phyloP scores from a whole-genome alignment of 2,888 invertebrate species.

The Heliconius hortense region DNA sequence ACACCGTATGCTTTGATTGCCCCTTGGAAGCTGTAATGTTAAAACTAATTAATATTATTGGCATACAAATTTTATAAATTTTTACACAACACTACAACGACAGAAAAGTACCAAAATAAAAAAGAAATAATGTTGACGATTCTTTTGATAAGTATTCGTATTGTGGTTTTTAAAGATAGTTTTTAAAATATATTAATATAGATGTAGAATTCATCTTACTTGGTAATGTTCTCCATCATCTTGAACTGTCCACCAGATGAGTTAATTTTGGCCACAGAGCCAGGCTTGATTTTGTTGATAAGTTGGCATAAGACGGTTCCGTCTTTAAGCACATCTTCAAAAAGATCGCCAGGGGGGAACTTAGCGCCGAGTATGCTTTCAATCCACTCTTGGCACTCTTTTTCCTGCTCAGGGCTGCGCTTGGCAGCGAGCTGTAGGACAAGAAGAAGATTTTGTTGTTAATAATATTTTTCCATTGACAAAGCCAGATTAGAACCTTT shows the following conservation, averaged over 20 bases:
- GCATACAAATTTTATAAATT: background rate
- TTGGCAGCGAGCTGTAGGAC: constrained; percentile 88
- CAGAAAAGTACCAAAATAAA: no score
- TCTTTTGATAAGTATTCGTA: no score
- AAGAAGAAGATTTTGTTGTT: constrained; percentile 19
- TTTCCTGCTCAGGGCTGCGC: constrained; percentile 90
- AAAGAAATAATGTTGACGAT: no score
- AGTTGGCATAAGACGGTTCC: constrained; percentile 96
- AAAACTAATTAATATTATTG: background rate
- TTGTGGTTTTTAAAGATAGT: no score
- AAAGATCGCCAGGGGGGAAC: constrained; percentile 90
- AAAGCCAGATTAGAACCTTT: background rate
- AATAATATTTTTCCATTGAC: background rate
- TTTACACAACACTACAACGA: no score
- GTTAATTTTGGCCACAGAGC: constrained; percentile 94
- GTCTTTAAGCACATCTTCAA: constrained; percentile 95
- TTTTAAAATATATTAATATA: background rate
- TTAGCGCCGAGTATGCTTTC: constrained; percentile 92
- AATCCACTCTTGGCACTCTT: constrained; percentile 96
- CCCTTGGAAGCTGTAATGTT: constrained; percentile 86
- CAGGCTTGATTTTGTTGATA: constrained; percentile 96
- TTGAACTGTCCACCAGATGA: constrained; percentile 98
- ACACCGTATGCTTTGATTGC: constrained; percentile 95
- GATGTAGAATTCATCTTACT: constrained; percentile 79
- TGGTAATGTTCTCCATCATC: constrained; percentile 99